phyloP scores from a whole-genome alignment of 2,888 invertebrate genomes.

The Rapana venosa region DNA sequence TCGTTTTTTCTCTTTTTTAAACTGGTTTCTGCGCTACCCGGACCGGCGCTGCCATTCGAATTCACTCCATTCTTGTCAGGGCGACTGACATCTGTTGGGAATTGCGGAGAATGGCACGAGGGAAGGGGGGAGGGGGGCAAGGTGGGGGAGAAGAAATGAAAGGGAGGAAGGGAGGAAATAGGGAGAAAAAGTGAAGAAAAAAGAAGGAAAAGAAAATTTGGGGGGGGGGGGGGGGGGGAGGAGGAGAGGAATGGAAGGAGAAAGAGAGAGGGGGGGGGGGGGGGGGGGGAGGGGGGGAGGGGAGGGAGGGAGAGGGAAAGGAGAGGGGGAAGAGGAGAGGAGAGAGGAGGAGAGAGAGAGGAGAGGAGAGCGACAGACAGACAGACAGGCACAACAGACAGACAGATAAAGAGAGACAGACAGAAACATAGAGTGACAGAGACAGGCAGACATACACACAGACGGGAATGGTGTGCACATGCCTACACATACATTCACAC shows the following conservation, averaged over 20 bases:
- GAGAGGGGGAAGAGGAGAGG: not conserved
- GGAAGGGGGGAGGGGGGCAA: no score
- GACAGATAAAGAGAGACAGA: no score
- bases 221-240: not conserved
- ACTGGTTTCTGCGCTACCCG: not conserved
- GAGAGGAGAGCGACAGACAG: no score
- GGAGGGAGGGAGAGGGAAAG: not conserved
- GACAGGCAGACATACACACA: no score
- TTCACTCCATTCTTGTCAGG: slow-evolving; percentile 18
- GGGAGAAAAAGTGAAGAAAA: not conserved
- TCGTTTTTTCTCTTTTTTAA: not conserved
- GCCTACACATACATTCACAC: no score
- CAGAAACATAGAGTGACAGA: no score
- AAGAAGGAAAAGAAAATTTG: not conserved
- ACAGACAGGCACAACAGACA: no score
- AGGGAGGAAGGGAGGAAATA: not conserved
- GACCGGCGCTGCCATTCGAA: slow-evolving; percentile 1
- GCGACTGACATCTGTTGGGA: slow-evolving; percentile 16
- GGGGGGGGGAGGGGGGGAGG: not conserved
- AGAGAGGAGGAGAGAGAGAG: not conserved
- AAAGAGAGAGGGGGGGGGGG: not conserved
- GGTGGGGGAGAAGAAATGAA: not conserved
- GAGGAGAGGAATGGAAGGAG: not conserved
- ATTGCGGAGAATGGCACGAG: not conserved
- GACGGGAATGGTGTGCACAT: no score